Evolutionary conservation across 1,140 invertebrate genomes (phyloP).

Genomic region (Cheumatopsyche charites): DNA sequence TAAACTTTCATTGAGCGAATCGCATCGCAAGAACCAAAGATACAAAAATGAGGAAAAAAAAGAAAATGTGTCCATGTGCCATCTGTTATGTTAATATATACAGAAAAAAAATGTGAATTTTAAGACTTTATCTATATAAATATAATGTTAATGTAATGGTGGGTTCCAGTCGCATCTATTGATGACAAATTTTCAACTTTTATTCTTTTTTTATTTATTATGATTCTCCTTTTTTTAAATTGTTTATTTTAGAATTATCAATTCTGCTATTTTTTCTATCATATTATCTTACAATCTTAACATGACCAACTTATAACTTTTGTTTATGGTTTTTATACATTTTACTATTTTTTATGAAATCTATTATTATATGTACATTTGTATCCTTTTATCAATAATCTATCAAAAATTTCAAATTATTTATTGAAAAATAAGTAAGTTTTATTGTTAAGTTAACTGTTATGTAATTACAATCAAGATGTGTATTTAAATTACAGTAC

Average conservation of each 20-base stretch:
- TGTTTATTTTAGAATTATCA: neutral
- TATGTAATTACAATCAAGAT: conserved; percentile 43
- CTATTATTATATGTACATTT: conserved; percentile 19
- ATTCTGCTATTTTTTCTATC: neutral
- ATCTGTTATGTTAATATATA: conserved; percentile 36
- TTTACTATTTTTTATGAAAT: conserved; percentile 33
- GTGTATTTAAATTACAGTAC: conserved; percentile 40
- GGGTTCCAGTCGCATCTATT: conserved; percentile 32
- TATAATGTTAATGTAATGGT: conserved; percentile 46
- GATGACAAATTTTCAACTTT: conserved; percentile 21
- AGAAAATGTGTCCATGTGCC: conserved; percentile 48
- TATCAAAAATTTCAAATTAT: conserved; percentile 43
- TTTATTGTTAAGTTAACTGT: conserved; percentile 46
- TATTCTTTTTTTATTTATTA: neutral
- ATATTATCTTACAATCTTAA: conserved; percentile 32
- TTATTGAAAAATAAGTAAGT: conserved; percentile 48
- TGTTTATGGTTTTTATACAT: conserved; percentile 42
- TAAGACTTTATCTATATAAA: conserved; percentile 47
- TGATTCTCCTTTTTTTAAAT: neutral
- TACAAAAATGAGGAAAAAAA: conserved; percentile 44
- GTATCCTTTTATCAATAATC: conserved; percentile 31
- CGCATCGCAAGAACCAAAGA: conserved; percentile 48
- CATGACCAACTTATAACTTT: conserved; percentile 45
- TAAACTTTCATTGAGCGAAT: conserved; percentile 46
- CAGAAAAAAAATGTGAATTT: conserved; percentile 42